Evolutionary conservation across 2,888 invertebrate species (phyloP).

Genomic region (Tiliacea citrago): DNA sequence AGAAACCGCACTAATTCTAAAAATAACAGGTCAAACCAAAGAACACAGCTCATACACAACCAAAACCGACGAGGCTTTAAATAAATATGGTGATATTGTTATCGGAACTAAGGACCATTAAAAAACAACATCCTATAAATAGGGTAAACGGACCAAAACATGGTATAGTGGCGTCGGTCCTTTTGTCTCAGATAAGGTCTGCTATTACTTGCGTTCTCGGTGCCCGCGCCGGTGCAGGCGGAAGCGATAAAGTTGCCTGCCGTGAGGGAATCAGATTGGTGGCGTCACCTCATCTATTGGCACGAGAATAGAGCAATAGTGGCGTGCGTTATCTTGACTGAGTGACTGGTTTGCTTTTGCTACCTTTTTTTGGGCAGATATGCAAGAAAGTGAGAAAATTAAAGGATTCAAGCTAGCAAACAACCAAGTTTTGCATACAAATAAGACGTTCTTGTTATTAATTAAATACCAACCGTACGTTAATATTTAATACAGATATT

Average conservation of each 20-base stretch:
- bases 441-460: too few relatives aligned
- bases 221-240: constrained; percentile 73
- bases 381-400: not conserved
- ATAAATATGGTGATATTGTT: constrained; percentile 63
- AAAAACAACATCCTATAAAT: constrained; percentile 70
- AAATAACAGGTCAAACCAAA: not conserved
- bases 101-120: constrained; percentile 67
- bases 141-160: constrained; percentile 71
- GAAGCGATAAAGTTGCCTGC: constrained; percentile 83
- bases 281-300: constrained; percentile 80
- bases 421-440: too few relatives aligned
- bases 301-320: constrained; percentile 77
- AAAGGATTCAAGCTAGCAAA: too few relatives aligned
- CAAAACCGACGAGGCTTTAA: constrained; percentile 25
- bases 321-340: constrained; percentile 70
- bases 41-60: constrained; percentile 10
- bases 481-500: too few relatives aligned
- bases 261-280: constrained; percentile 86
- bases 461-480: too few relatives aligned
- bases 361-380: constrained; percentile 12
- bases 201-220: constrained; percentile 73
- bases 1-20: too few relatives aligned
- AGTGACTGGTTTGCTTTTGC: constrained; percentile 51
- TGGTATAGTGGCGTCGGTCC: constrained; percentile 72
- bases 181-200: constrained; percentile 80